A percentile compares a stretch with the other conserved stretches of the same genome.
phyloP scores from a whole-genome alignment of 2,797 vertebrate species.

The Fundulus diaphanus region DNA sequence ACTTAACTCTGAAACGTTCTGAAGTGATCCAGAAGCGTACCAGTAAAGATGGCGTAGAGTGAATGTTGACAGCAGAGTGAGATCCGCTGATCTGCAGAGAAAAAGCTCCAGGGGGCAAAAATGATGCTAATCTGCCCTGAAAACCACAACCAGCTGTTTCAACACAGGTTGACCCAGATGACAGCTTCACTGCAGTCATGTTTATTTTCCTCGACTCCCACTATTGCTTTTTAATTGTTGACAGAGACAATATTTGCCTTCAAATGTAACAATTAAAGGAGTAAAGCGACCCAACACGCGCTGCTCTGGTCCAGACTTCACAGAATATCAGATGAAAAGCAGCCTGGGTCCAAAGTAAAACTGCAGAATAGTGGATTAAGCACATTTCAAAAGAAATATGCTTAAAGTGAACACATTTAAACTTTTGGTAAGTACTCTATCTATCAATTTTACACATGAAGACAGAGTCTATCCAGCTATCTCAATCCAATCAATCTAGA shows the following conservation, averaged over 20 bases:
- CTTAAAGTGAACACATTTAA: no score
- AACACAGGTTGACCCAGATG: slow-evolving; percentile 50
- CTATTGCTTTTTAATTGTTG: slow-evolving; percentile 28
- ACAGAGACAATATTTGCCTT: slow-evolving; percentile 13
- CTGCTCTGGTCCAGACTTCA: neutral
- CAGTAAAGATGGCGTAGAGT: slow-evolving; percentile 5
- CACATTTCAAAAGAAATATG: neutral
- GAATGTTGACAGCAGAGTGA: slow-evolving; percentile 32
- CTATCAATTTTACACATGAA: no score
- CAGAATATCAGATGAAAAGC: neutral
- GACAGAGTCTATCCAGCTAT: no score
- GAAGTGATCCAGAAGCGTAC: no score
- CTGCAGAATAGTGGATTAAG: neutral
- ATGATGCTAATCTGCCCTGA: slow-evolving; percentile 50
- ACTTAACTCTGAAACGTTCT: slow-evolving; percentile 7
- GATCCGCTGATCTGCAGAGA: slow-evolving; percentile 53
- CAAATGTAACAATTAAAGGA: slow-evolving; percentile 10
- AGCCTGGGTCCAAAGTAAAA: neutral
- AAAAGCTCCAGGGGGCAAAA: slow-evolving; percentile 52
- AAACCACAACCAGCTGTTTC: slow-evolving; percentile 73
- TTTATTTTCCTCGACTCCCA: slow-evolving; percentile 26
- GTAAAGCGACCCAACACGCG: neutral
- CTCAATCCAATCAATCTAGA: no score
- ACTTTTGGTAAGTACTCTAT: no score
- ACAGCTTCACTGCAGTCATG: neutral